These are phyloP conservation scores for Craseonycteris thonglongyai DNA, from an alignment of 2,113 vertebrate genomes.

Conservation along the genomic window DNA sequence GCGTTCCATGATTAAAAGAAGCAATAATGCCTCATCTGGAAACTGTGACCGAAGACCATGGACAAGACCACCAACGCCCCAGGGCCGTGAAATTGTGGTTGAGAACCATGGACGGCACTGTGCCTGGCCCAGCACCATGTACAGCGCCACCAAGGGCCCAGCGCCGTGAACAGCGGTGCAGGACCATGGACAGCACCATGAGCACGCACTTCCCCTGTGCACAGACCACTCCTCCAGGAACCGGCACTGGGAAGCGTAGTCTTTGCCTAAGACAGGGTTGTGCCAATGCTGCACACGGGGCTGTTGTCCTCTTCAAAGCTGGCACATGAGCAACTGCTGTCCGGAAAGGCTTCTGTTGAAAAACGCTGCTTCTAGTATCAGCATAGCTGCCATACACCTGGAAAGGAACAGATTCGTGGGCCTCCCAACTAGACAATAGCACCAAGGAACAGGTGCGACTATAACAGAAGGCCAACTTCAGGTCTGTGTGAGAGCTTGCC, in stretches of 20 bases:
- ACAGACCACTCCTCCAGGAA: background rate
- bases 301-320: background rate
- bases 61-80: background rate
- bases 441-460: background rate
- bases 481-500: no score
- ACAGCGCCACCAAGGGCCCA: background rate
- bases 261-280: background rate
- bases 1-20: background rate
- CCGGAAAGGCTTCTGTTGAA: background rate
- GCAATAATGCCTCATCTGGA: background rate
- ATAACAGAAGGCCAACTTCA: background rate
- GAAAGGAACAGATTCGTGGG: background rate
- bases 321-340: background rate
- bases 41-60: fast-evolving
- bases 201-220: background rate
- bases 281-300: background rate
- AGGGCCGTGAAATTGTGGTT: background rate
- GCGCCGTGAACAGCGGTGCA: background rate
- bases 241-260: background rate
- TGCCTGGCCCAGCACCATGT: background rate
- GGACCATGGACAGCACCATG: background rate
- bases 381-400: background rate
- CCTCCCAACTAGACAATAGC: background rate
- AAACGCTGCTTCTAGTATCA: background rate
- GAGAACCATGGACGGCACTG: background rate